Evolutionary conservation across 2,113 vertebrate species (phyloP).

Genomic region (Neopipo cinnamomea): DNA sequence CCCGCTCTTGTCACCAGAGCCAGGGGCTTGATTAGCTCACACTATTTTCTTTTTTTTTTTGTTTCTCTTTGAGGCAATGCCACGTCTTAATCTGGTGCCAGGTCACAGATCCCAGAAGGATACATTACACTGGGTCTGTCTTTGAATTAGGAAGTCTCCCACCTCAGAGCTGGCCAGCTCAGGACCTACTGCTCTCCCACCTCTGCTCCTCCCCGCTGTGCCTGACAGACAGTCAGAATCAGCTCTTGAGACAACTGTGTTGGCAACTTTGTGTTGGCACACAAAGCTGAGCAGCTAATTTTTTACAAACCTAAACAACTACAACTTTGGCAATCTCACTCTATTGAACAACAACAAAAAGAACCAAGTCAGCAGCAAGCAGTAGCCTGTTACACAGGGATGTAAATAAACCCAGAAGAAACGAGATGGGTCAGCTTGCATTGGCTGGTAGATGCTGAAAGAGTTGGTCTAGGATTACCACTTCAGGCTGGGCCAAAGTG

Average conservation of each 20-base stretch:
- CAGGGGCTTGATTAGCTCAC: background rate
- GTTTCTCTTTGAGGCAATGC: background rate
- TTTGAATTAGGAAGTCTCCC: background rate
- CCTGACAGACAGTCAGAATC: background rate
- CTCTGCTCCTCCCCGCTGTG: rapidly evolving
- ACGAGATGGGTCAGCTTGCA: background rate
- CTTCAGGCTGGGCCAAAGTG: background rate
- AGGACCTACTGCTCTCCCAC: background rate
- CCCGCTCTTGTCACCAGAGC: rapidly evolving
- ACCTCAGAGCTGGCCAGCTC: background rate
- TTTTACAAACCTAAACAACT: background rate
- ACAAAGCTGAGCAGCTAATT: background rate
- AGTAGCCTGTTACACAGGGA: background rate
- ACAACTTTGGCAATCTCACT: background rate
- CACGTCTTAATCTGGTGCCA: background rate
- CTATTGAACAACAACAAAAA: background rate
- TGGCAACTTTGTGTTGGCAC: background rate
- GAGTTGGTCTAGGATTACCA: background rate
- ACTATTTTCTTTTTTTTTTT: background rate
- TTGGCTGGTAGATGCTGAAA: background rate
- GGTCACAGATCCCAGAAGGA: background rate
- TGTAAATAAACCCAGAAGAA: background rate
- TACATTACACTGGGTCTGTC: background rate
- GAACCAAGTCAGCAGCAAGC: background rate
- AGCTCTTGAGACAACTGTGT: background rate